Conservation (phyloP, 2,797 vertebrate species). For the Craterocephalus amniculus region DNA sequence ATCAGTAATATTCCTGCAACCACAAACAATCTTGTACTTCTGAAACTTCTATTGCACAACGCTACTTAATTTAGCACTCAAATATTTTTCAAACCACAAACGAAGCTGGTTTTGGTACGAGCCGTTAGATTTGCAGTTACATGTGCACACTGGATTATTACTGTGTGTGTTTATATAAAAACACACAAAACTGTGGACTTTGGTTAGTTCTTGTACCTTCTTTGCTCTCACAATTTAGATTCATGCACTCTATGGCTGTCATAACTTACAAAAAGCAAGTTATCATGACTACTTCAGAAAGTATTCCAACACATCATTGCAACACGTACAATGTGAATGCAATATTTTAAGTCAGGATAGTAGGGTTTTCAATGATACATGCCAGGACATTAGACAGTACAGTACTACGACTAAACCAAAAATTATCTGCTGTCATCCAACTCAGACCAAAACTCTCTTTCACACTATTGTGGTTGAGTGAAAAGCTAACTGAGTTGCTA, state of each 20-base stretch:
- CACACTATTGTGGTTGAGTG: background rate
- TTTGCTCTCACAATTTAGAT: background rate
- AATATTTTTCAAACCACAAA: slow-evolving; percentile 15
- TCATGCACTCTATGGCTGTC: background rate
- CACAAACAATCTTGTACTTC: background rate
- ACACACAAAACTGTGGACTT: background rate
- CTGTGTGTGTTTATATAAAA: background rate
- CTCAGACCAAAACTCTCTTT: slow-evolving; percentile 1
- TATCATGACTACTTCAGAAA: too few species aligned
- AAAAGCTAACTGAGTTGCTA: slow-evolving; percentile 10
- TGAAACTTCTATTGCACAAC: background rate
- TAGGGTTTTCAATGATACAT: background rate
- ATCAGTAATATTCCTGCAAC: slow-evolving; percentile 40
- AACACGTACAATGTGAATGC: background rate
- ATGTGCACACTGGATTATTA: background rate
- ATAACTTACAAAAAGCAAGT: background rate
- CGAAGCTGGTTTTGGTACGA: slow-evolving; percentile 11
- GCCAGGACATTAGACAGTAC: too few species aligned
- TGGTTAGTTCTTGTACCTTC: background rate
- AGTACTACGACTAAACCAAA: too few species aligned
- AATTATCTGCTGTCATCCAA: too few species aligned
- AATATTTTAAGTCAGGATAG: background rate
- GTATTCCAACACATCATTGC: too few species aligned
- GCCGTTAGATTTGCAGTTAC: background rate
- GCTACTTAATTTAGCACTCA: slow-evolving; percentile 1